Evolutionary conservation across 37 sponge, comb jelly and placozoan genomes (phyloP).

Genomic region (Cliona cf. orientalis): DNA sequence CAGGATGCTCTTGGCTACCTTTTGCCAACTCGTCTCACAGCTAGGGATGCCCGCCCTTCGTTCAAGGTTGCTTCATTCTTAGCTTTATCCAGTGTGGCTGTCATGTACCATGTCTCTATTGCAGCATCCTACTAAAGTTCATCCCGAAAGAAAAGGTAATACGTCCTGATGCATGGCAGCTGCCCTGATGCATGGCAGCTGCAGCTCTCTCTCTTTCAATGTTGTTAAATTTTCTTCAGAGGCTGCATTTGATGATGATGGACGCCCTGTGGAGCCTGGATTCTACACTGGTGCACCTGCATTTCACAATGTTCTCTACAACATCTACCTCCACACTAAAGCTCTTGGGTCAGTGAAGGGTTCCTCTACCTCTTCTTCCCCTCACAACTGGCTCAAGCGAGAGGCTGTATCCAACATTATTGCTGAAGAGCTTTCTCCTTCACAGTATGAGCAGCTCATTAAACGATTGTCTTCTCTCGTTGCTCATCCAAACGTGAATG

Average conservation of each 20-base stretch:
- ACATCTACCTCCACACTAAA: too few relatives aligned
- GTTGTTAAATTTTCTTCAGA: constrained; percentile 6
- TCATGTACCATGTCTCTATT: not conserved
- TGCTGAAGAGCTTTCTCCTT: constrained; percentile 36
- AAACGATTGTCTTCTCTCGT: constrained; percentile 18
- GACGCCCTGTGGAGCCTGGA: constrained; percentile 71
- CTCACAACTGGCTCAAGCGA: constrained; percentile 32
- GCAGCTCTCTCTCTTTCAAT: too few relatives aligned
- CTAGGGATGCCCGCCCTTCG: constrained; percentile 70
- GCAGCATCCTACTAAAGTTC: constrained; percentile 66
- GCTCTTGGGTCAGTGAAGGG: not conserved
- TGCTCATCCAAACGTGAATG: not conserved
- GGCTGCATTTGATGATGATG: constrained; percentile 15
- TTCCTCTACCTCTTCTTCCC: not conserved
- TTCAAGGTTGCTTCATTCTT: constrained; percentile 54
- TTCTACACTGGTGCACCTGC: constrained; percentile 79
- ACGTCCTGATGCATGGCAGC: too few relatives aligned
- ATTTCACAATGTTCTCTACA: constrained; percentile 58
- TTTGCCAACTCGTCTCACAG: constrained; percentile 68
- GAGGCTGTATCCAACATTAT: constrained; percentile 17
- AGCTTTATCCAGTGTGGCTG: not conserved
- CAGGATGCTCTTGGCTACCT: constrained; percentile 79
- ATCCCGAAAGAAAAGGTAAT: constrained; percentile 65
- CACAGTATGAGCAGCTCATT: constrained; percentile 58
- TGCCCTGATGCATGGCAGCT: too few relatives aligned